phyloP scores from a whole-genome alignment of 2,888 invertebrate species.

The Drosophila bunnanda region DNA sequence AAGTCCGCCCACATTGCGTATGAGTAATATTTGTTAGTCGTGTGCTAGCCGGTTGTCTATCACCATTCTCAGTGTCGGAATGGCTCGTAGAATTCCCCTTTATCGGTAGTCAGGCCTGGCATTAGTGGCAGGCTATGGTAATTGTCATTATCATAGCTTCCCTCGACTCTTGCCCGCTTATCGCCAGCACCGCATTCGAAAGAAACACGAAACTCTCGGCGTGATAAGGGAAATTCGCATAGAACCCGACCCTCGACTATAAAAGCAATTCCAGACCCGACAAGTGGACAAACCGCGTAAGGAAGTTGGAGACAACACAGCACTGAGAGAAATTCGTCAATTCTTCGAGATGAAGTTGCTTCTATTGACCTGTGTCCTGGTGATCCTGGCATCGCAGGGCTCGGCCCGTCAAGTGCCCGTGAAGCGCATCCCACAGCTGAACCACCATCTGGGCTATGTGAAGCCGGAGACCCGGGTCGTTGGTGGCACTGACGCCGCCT shows the following conservation, averaged over 20 bases:
- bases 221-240: slow-evolving; percentile 54
- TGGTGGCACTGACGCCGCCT: slow-evolving; percentile 66
- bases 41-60: slow-evolving; percentile 17
- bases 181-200: slow-evolving; percentile 50
- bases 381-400: slow-evolving; percentile 34
- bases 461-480: slow-evolving; percentile 66
- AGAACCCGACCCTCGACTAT: slow-evolving; percentile 42
- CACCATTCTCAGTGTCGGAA: slow-evolving; percentile 34
- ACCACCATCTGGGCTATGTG: slow-evolving; percentile 31
- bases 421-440: slow-evolving; percentile 37
- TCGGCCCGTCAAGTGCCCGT: slow-evolving; percentile 10
- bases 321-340: slow-evolving; percentile 13
- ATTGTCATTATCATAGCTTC: slow-evolving; percentile 65
- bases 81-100: slow-evolving; percentile 12
- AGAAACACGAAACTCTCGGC: slow-evolving; percentile 57
- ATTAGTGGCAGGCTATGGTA: slow-evolving; percentile 59
- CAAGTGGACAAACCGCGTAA: slow-evolving; percentile 46
- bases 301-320: slow-evolving; percentile 36
- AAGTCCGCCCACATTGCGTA: slow-evolving; percentile 58
- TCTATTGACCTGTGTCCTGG: slow-evolving; percentile 37
- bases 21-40: slow-evolving; percentile 59
- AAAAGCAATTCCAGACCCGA: slow-evolving; percentile 51
- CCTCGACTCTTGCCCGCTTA: slow-evolving; percentile 53
- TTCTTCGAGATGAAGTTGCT: slow-evolving; percentile 53
- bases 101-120: slow-evolving; percentile 42